These are phyloP conservation scores for Gobio gobio DNA, from an alignment of 2,113 vertebrate genomes.

Conservation along the genomic window DNA sequence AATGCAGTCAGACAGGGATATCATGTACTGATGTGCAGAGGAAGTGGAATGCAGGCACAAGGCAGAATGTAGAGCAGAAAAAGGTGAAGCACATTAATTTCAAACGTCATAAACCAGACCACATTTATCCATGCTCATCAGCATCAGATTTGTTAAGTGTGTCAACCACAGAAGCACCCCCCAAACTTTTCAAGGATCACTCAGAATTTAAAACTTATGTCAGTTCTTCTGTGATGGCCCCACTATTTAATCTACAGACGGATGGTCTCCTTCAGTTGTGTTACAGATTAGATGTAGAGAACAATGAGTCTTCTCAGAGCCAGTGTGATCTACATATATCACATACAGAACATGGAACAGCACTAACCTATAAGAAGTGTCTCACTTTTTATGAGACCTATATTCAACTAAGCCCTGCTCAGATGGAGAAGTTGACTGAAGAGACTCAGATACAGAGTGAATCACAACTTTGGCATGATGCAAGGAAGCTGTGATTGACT, in stretches of 20 bases:
- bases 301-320: not conserved
- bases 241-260: not conserved
- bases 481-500: constrained; percentile 38
- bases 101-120: no score
- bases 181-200: no score
- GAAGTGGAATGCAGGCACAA: no score
- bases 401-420: not conserved
- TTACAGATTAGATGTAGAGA: constrained; percentile 1
- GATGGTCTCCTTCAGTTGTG: constrained; percentile 15
- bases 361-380: not conserved
- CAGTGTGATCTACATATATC: not conserved
- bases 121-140: no score
- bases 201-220: no score
- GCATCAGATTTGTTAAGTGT: no score
- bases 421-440: not conserved
- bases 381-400: not conserved
- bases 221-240: no score
- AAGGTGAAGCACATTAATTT: no score
- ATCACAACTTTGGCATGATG: constrained; percentile 34
- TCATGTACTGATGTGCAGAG: no score
- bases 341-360: not conserved
- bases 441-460: not conserved
- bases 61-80: no score
- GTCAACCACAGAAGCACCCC: no score
- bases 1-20: constrained; percentile 40